phyloP scores from a whole-genome alignment of 1,140 invertebrate genomes.

The Lepidurus arcticus region DNA sequence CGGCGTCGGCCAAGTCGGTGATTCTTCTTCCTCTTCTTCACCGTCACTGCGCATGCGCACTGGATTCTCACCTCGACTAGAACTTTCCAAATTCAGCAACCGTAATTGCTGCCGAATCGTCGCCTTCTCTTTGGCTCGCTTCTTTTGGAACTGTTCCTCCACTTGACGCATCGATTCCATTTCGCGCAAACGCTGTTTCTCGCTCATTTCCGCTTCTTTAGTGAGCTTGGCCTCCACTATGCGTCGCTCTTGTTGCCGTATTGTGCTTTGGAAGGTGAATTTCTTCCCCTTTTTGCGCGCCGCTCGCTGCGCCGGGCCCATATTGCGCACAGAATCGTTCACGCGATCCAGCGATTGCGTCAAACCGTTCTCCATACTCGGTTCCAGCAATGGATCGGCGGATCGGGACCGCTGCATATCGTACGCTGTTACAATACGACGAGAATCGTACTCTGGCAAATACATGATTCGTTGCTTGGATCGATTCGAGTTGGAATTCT shows the following conservation, averaged over 20 bases:
- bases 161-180: constrained; percentile 67
- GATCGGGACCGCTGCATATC: neutral
- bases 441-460: constrained; percentile 58
- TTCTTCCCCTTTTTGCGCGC: constrained; percentile 50
- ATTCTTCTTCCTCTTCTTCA: constrained; percentile 22
- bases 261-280: constrained; percentile 75
- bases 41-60: neutral
- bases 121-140: constrained; percentile 65
- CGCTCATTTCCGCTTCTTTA: constrained; percentile 66
- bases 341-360: neutral
- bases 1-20: constrained; percentile 34
- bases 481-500: neutral
- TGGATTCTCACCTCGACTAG: constrained; percentile 23
- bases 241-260: constrained; percentile 66
- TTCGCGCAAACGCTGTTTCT: constrained; percentile 64
- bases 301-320: neutral
- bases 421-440: constrained; percentile 34
- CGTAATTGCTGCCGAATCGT: constrained; percentile 65
- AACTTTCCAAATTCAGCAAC: constrained; percentile 53
- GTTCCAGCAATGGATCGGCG: neutral
- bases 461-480: constrained; percentile 58
- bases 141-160: constrained; percentile 68
- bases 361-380: neutral
- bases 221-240: constrained; percentile 65
- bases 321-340: neutral